phyloP scores from a whole-genome alignment of 2,113 vertebrate species.

The Monopterus albus region DNA sequence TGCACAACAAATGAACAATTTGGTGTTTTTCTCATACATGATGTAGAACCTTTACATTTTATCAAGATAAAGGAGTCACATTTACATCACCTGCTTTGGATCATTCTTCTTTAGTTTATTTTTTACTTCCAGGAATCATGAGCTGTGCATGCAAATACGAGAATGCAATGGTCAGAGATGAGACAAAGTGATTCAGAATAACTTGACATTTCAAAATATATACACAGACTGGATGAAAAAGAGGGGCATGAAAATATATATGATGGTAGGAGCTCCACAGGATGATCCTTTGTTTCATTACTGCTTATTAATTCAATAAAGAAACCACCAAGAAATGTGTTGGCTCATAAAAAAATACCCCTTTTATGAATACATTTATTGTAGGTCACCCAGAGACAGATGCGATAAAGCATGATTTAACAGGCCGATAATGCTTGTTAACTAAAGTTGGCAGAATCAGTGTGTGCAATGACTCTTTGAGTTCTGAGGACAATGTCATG shows the following conservation, averaged over 20 bases:
- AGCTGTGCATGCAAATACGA: no score
- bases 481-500: slow-evolving; percentile 52
- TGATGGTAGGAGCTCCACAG: background rate
- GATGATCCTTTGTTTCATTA: slow-evolving; percentile 13
- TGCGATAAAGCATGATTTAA: slow-evolving; percentile 35
- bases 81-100: no score
- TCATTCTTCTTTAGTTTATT: no score
- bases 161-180: no score
- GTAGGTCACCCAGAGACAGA: slow-evolving; percentile 27
- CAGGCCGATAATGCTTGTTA: slow-evolving; percentile 11
- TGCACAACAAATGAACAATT: no score
- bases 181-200: no score
- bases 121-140: no score
- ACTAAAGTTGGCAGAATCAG: slow-evolving; percentile 35
- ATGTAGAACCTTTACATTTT: background rate
- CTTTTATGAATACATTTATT: slow-evolving; percentile 1
- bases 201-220: slow-evolving; percentile 34
- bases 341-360: slow-evolving; percentile 19
- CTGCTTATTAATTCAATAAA: slow-evolving; percentile 1
- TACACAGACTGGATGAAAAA: slow-evolving; percentile 12
- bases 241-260: background rate
- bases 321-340: slow-evolving; percentile 13
- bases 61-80: background rate
- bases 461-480: slow-evolving; percentile 33
- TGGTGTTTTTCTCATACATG: background rate